Conservation (phyloP, 1,140 invertebrate genomes). For the Elysia chlorotica region DNA sequence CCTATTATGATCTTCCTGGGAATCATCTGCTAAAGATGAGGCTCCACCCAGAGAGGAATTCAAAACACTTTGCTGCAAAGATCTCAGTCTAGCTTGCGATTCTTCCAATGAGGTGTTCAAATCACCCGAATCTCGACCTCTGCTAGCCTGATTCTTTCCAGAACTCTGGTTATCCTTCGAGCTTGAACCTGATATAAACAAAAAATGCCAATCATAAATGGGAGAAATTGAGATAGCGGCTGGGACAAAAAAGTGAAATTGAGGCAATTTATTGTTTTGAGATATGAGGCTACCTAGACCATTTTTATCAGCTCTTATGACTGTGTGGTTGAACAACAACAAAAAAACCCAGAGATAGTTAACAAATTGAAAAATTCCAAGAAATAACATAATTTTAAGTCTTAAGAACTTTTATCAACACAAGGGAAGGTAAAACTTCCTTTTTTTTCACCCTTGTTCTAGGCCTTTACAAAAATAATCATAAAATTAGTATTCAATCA, state of each 20-base stretch:
- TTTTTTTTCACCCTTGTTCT: too few species aligned
- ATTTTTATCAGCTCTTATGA: too few species aligned
- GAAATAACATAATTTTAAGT: too few species aligned
- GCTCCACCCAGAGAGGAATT: background rate
- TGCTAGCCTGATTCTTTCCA: background rate
- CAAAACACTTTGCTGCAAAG: background rate
- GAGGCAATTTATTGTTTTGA: background rate
- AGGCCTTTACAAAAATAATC: too few species aligned
- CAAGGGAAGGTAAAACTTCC: too few species aligned
- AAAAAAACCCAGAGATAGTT: too few species aligned
- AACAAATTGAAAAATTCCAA: too few species aligned
- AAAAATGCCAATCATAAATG: background rate
- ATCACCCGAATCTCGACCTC: background rate
- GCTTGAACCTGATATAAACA: background rate
- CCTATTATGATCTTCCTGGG: slow-evolving; percentile 1
- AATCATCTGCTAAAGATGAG: background rate
- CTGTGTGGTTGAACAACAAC: too few species aligned
- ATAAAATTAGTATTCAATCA: too few species aligned
- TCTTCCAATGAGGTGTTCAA: background rate
- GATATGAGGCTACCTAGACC: background rate
- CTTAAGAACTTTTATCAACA: too few species aligned
- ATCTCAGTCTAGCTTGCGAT: background rate
- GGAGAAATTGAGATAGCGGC: background rate
- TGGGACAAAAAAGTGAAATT: background rate
- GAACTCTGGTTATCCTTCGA: background rate